Percentiles rank a stretch among this genome's conserved stretches.
phyloP scores from a whole-genome alignment of 2,797 vertebrate species.

The Darevskia nairensis region DNA sequence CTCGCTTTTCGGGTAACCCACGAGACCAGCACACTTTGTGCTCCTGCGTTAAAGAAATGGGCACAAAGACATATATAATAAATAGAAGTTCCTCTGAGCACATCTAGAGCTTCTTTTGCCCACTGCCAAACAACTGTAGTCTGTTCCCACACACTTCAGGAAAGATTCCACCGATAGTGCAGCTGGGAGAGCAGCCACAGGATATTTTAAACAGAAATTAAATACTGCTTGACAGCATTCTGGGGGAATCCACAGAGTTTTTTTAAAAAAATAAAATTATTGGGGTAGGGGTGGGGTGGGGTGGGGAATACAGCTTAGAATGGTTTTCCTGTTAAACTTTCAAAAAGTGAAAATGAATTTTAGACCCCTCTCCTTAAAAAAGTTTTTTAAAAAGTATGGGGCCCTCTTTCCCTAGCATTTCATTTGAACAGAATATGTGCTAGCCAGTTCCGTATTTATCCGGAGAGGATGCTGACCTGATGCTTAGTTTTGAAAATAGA shows the following conservation, averaged over 20 bases:
- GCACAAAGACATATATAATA: background rate
- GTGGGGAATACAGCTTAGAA: background rate
- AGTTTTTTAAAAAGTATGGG: background rate
- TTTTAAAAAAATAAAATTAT: background rate
- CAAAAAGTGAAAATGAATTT: background rate
- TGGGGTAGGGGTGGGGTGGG: too few relatives aligned
- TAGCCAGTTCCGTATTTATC: background rate
- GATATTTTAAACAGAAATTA: background rate
- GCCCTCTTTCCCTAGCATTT: background rate
- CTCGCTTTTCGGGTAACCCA: too few relatives aligned
- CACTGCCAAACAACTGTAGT: background rate
- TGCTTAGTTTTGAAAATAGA: background rate
- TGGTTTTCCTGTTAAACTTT: background rate
- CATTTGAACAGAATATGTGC: background rate
- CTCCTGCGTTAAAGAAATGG: background rate
- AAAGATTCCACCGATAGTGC: background rate
- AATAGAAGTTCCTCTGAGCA: background rate
- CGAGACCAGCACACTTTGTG: too few relatives aligned
- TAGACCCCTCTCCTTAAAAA: background rate
- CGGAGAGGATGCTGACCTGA: too few relatives aligned
- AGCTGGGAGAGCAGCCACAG: background rate
- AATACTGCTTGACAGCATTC: background rate
- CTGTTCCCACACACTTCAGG: background rate
- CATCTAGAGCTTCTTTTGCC: background rate
- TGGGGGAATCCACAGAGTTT: background rate